A percentile compares a stretch with the other conserved stretches of the same genome.
These are phyloP conservation scores for Laspeyria flexula DNA, from an alignment of 2,888 invertebrate species.

Conservation along the genomic window DNA sequence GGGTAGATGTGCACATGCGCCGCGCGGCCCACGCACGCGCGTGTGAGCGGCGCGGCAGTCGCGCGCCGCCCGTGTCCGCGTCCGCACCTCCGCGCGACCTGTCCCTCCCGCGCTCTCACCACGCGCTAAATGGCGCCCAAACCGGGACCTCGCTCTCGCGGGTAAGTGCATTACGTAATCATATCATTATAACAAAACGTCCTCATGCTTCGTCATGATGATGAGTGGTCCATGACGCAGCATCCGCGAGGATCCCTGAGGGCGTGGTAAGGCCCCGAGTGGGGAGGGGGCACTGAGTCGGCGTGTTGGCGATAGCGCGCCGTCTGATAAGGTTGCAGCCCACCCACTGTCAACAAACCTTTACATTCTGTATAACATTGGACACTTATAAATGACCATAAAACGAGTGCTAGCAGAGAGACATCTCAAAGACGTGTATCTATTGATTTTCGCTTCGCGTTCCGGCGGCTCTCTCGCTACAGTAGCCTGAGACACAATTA, in stretches of 20 bases:
- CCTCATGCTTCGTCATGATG: conserved; percentile 15
- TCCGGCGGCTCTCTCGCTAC: conserved; percentile 49
- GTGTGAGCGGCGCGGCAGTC: conserved; percentile 63
- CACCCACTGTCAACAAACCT: conserved; percentile 80
- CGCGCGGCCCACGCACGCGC: conserved; percentile 67
- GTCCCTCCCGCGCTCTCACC: conserved; percentile 56
- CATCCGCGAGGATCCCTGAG: conserved; percentile 64
- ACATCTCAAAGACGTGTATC: conserved; percentile 62
- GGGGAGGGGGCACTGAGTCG: conserved; percentile 66
- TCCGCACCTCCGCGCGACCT: conserved; percentile 54
- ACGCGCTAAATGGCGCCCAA: conserved; percentile 83
- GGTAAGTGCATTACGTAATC: conserved; percentile 71
- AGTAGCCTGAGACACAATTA: conserved; percentile 52
- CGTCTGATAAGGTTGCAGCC: conserved; percentile 75
- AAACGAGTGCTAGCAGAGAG: conserved; percentile 54
- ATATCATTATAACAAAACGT: conserved; percentile 13
- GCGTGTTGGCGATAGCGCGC: conserved; percentile 68
- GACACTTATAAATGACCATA: conserved; percentile 39
- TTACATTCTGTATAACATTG: conserved; percentile 59
- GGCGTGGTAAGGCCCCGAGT: conserved; percentile 75
- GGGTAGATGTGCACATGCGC: conserved; percentile 74
- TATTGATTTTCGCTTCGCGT: conserved; percentile 76
- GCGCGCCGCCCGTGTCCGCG: conserved; percentile 73
- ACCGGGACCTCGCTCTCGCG: conserved; percentile 72
- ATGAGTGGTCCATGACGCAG: conserved; percentile 64